Percentiles rank a stretch among this genome's conserved stretches.
Conservation (phyloP, 2,888 invertebrate genomes). For the Cryptocheilus praepositus region DNA sequence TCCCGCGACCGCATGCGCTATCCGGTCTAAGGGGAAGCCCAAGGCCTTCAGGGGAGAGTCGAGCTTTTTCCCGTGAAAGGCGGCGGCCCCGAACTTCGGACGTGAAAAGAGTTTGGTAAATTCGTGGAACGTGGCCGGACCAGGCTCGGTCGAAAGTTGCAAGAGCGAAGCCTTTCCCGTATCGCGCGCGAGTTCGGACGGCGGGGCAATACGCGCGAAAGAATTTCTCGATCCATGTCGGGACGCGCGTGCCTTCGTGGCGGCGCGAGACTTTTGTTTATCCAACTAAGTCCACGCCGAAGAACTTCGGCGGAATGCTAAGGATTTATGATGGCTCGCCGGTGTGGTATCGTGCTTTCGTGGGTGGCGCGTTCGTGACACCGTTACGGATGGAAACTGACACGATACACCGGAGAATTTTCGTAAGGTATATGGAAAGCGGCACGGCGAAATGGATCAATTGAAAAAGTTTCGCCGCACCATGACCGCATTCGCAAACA, state of each 20-base stretch:
- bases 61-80: constrained; percentile 29
- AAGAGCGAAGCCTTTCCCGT: neutral
- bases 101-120: constrained; percentile 37
- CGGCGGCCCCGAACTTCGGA: constrained; percentile 36
- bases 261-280: neutral
- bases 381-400: too few relatives aligned
- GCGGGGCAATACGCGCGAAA: neutral
- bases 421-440: too few relatives aligned
- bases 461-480: too few relatives aligned
- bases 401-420: too few relatives aligned
- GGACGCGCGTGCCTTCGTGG: neutral
- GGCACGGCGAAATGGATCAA: too few relatives aligned
- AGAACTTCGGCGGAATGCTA: neutral
- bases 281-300: neutral
- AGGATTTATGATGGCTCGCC: too few relatives aligned
- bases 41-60: constrained; percentile 16
- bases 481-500: too few relatives aligned
- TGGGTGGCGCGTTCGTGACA: too few relatives aligned
- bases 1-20: constrained; percentile 12
- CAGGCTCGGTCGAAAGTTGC: neutral
- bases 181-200: neutral
- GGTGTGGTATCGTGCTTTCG: too few relatives aligned
- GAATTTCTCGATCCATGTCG: neutral
- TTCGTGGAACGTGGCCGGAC: constrained; percentile 22
- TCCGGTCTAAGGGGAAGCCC: constrained; percentile 14